Evolutionary conservation across 2,113 vertebrate genomes (phyloP).

Genomic region (Crocuta crocuta): DNA sequence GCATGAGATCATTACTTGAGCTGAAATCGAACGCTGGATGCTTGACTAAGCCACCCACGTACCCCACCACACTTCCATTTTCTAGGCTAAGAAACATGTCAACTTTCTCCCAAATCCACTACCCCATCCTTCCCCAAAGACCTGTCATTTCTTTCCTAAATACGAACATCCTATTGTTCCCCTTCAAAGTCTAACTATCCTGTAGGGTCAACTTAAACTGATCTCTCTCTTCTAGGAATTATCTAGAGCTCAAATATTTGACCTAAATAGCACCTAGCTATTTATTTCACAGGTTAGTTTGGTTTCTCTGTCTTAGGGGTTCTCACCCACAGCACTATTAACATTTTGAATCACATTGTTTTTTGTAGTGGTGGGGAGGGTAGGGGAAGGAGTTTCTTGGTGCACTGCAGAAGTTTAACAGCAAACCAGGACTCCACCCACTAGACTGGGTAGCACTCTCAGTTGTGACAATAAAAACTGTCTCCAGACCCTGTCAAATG

Average conservation of each 20-base stretch:
- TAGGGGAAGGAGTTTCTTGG: background rate
- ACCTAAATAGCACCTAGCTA: conserved; percentile 3
- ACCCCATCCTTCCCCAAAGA: background rate
- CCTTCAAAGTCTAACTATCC: background rate
- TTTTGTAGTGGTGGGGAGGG: background rate
- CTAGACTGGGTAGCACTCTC: background rate
- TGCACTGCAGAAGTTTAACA: background rate
- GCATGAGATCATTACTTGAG: too few relatives aligned
- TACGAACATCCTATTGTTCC: background rate
- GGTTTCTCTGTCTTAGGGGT: background rate
- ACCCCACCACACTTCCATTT: background rate
- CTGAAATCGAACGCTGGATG: too few relatives aligned
- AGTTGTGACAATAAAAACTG: background rate
- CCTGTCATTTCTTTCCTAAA: background rate
- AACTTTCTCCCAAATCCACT: background rate
- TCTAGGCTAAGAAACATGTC: background rate
- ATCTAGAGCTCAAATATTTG: conserved; percentile 8
- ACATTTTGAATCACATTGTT: background rate
- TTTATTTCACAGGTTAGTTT: background rate
- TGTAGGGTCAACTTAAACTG: background rate
- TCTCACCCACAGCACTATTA: background rate
- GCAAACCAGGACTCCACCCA: background rate
- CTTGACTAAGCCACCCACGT: too few relatives aligned
- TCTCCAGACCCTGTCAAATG: background rate
- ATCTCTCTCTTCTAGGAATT: background rate